These are phyloP conservation scores for Nothocercus nigrocapillus DNA, from an alignment of 2,113 vertebrate species.

Conservation along the genomic window DNA sequence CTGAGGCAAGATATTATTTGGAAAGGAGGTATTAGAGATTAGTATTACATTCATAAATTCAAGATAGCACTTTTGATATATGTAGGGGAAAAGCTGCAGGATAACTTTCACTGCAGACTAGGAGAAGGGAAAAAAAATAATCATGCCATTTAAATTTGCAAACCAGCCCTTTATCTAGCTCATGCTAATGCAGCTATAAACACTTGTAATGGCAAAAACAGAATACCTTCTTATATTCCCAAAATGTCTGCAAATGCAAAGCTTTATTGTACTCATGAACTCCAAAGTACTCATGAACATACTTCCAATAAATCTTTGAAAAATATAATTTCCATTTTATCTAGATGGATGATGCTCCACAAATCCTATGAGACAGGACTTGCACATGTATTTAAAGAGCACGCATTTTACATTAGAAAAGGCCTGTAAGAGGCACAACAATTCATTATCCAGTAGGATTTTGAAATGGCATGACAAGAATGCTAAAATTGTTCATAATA, in stretches of 20 bases:
- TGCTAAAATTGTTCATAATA: not conserved
- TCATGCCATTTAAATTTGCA: not conserved
- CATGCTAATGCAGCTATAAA: not conserved
- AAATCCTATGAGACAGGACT: not conserved
- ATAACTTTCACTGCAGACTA: not conserved
- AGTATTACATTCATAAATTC: not conserved
- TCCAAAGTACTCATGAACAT: not conserved
- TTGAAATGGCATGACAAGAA: not conserved
- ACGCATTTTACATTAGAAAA: not conserved
- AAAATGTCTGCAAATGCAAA: not conserved
- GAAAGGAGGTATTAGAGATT: not conserved
- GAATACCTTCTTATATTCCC: not conserved
- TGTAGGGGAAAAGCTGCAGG: not conserved
- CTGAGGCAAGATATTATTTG: not conserved
- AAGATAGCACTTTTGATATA: not conserved
- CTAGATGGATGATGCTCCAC: not conserved
- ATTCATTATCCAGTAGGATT: not conserved
- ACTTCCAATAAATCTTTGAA: not conserved
- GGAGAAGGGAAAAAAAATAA: not conserved
- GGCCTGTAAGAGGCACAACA: not conserved
- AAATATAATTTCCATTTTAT: not conserved
- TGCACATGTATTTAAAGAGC: not conserved
- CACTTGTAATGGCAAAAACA: fast-evolving
- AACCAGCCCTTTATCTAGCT: not conserved
- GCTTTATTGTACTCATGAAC: not conserved